Conservation (phyloP, 2,797 vertebrate genomes). For the Ctenopoma multispine region DNA sequence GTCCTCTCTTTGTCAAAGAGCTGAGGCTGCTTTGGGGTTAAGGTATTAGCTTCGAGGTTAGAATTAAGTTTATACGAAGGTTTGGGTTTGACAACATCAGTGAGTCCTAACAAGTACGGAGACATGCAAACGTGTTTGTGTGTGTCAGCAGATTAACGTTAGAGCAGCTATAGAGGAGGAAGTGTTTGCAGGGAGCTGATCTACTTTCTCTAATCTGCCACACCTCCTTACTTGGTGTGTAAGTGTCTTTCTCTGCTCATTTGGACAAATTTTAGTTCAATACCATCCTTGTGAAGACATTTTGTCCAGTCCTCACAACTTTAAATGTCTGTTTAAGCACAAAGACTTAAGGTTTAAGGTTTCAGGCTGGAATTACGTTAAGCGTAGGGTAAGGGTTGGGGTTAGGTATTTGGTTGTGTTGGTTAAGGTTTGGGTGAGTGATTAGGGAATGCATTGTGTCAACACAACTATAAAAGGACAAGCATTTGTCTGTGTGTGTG, state of each 20-base stretch:
- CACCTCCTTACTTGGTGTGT: constrained; percentile 8
- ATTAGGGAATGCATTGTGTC: not conserved
- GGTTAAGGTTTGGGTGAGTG: not conserved
- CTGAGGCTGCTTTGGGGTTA: not conserved
- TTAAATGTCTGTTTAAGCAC: too few relatives aligned
- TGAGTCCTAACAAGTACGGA: not conserved
- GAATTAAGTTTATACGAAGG: not conserved
- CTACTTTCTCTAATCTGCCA: constrained; percentile 48
- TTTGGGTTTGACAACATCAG: not conserved
- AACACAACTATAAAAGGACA: not conserved
- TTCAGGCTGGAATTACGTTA: not conserved
- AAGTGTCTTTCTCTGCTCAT: constrained; percentile 2
- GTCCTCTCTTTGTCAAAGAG: not conserved
- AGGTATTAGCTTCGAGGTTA: not conserved
- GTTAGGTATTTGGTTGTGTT: not conserved
- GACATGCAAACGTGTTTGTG: not conserved
- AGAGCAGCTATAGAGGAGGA: constrained; percentile 5
- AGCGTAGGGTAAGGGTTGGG: not conserved
- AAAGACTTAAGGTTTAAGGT: too few relatives aligned
- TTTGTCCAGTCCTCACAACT: not conserved
- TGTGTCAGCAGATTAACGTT: constrained; percentile 26
- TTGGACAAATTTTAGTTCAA: not conserved
- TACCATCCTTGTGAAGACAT: not conserved
- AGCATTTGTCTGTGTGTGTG: constrained; percentile 7
- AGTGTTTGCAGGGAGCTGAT: constrained; percentile 21